These are phyloP conservation scores for Agriopis marginaria DNA, from an alignment of 2,888 invertebrate genomes.

Conservation along the genomic window DNA sequence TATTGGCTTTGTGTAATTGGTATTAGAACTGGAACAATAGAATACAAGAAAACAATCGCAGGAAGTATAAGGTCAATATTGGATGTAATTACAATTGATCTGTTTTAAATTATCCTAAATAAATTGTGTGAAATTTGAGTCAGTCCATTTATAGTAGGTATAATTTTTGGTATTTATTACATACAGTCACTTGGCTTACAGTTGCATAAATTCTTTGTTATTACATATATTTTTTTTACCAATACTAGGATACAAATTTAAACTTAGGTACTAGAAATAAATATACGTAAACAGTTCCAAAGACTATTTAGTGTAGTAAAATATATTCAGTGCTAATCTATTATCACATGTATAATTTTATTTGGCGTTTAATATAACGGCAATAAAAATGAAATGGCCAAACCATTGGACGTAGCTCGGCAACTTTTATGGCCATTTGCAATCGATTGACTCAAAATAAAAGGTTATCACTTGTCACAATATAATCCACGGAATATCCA, in stretches of 20 bases:
- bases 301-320: background rate
- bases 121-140: background rate
- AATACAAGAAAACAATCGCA: slow-evolving; percentile 63
- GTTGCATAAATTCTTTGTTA: background rate
- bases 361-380: background rate
- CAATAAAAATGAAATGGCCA: background rate
- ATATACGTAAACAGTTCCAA: background rate
- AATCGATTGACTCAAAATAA: slow-evolving; percentile 14
- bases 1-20: slow-evolving; percentile 30
- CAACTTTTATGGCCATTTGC: slow-evolving; percentile 15
- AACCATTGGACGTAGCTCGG: slow-evolving; percentile 1
- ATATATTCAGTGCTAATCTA: background rate
- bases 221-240: too few relatives aligned
- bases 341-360: slow-evolving; percentile 7
- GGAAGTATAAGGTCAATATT: slow-evolving; percentile 62
- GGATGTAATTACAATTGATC: slow-evolving; percentile 38
- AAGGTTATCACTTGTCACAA: slow-evolving; percentile 16
- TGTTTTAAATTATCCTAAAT: slow-evolving; percentile 4
- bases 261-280: background rate
- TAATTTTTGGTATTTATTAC: background rate
- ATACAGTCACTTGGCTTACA: background rate
- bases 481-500: background rate
- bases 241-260: too few relatives aligned
- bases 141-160: background rate
- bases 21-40: slow-evolving; percentile 63